Percentiles rank a stretch among this genome's conserved stretches.
These are phyloP conservation scores for Isaurus tuberculatus DNA, from an alignment of 92 coral and sea anemone genomes.

Conservation along the genomic window DNA sequence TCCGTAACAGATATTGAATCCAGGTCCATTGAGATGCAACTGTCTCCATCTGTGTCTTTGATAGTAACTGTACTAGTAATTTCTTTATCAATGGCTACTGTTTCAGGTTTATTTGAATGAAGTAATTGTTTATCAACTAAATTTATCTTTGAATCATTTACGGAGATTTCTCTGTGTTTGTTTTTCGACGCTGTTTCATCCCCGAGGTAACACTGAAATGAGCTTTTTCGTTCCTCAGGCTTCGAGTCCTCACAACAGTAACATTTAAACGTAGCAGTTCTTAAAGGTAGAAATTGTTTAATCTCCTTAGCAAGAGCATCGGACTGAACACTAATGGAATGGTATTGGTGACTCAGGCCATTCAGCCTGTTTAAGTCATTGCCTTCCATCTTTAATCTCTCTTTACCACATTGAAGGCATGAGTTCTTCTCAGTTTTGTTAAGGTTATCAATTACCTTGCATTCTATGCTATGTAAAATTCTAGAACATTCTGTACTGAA, in stretches of 20 bases:
- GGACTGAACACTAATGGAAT: not conserved
- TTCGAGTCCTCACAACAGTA: constrained; percentile 73
- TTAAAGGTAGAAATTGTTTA: constrained; percentile 61
- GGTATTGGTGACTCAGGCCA: constrained; percentile 7
- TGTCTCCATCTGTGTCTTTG: constrained; percentile 57
- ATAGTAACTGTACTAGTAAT: not conserved
- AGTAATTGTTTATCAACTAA: not conserved
- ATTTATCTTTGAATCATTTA: not conserved
- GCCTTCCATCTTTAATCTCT: constrained; percentile 18
- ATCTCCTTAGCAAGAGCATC: constrained; percentile 57
- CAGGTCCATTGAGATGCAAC: constrained; percentile 65
- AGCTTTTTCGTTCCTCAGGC: constrained; percentile 5
- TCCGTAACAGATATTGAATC: constrained; percentile 52
- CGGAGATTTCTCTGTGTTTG: not conserved
- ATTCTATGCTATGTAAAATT: constrained; percentile 12
- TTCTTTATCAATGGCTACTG: not conserved
- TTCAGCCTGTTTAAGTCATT: not conserved
- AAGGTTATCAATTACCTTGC: not conserved
- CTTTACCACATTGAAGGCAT: constrained; percentile 44
- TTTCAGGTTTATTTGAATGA: not conserved
- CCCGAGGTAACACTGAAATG: constrained; percentile 11
- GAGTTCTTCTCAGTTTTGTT: constrained; percentile 3
- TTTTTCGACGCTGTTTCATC: not conserved
- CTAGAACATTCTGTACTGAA: constrained; percentile 36
- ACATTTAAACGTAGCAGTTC: constrained; percentile 72